These are phyloP conservation scores for Sardinella longiceps DNA, from an alignment of 2,797 vertebrate species.

Conservation along the genomic window DNA sequence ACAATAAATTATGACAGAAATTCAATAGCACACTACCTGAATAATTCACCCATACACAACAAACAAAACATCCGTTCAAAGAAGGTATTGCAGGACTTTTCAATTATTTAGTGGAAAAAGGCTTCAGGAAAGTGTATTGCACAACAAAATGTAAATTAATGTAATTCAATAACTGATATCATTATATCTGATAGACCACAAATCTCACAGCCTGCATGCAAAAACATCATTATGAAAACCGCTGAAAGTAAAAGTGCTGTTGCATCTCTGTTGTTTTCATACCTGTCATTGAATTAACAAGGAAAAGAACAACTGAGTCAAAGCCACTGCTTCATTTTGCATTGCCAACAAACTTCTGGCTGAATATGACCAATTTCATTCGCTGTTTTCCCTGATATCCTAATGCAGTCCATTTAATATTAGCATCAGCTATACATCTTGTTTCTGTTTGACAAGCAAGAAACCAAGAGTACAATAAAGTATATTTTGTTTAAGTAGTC, in stretches of 20 bases:
- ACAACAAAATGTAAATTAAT: conserved; percentile 14
- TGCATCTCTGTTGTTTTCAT: not conserved
- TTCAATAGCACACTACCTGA: not conserved
- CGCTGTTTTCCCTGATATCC: no score
- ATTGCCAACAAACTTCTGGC: not conserved
- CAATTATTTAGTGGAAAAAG: not conserved
- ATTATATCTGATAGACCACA: not conserved
- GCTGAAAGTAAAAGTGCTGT: not conserved
- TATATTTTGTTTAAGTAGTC: not conserved
- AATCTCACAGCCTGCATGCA: not conserved
- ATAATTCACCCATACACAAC: conserved; percentile 5
- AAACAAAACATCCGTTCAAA: conserved; percentile 14
- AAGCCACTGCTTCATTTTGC: not conserved
- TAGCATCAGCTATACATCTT: no score
- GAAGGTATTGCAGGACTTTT: not conserved
- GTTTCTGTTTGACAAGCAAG: not conserved
- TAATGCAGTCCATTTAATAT: no score
- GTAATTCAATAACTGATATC: not conserved
- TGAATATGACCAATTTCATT: not conserved
- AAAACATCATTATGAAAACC: conserved; percentile 8
- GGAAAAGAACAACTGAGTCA: not conserved
- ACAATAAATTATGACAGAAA: not conserved
- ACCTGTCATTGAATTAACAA: not conserved
- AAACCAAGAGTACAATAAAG: not conserved
- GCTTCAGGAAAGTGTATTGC: not conserved